Evolutionary conservation across 2,888 invertebrate genomes (phyloP).

Genomic region (Drosophila greeni): DNA sequence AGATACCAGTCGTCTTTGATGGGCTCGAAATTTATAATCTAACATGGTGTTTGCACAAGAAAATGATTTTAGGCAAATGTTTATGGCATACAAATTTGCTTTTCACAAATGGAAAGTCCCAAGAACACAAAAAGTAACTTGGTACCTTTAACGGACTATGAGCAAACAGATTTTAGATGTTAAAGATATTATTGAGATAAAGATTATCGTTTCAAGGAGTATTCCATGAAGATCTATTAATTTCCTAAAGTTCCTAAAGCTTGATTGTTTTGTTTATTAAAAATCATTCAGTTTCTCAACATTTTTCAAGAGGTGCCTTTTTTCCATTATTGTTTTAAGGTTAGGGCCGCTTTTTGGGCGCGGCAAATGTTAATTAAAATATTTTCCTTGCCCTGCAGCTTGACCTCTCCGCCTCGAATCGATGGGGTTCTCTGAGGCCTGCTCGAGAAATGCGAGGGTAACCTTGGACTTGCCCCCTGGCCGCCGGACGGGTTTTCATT

Average conservation of each 20-base stretch:
- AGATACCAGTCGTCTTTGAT: no score
- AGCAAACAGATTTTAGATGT: neutral
- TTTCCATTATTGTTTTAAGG: constrained; percentile 40
- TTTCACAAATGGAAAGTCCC: neutral
- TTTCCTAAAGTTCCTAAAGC: neutral
- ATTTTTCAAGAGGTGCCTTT: no score
- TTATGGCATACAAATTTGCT: neutral
- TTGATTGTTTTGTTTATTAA: neutral
- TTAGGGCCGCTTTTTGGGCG: constrained; percentile 54
- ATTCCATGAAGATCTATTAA: neutral
- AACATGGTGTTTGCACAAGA: neutral
- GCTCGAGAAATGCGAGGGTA: constrained; percentile 35
- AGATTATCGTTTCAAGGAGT: neutral
- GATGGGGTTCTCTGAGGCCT: constrained; percentile 17
- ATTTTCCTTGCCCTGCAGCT: constrained; percentile 52
- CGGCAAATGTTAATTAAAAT: constrained; percentile 62
- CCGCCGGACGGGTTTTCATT: constrained; percentile 31
- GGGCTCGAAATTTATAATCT: neutral
- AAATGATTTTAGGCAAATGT: neutral
- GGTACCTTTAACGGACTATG: neutral
- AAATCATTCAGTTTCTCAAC: neutral
- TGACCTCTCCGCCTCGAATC: constrained; percentile 51
- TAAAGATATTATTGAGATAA: neutral
- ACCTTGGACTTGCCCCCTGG: constrained; percentile 66
- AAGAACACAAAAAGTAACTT: neutral